These are phyloP conservation scores for Ceyx erithaca DNA, from an alignment of 2,797 vertebrate genomes.

Conservation along the genomic window DNA sequence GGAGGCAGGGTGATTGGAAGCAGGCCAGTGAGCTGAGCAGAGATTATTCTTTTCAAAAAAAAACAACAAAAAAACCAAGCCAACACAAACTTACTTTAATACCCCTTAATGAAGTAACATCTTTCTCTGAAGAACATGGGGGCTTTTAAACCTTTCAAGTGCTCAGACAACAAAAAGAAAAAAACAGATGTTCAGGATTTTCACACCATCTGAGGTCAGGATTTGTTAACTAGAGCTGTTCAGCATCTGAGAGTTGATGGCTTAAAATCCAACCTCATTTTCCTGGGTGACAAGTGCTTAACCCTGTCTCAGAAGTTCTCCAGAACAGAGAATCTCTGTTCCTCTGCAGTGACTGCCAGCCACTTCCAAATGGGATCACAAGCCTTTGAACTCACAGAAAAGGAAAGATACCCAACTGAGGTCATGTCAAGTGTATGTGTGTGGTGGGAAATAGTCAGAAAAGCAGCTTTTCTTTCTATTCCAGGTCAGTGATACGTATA, in stretches of 20 bases:
- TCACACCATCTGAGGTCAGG: neutral
- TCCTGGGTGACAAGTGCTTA: slow-evolving; percentile 13
- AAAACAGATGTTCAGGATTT: neutral
- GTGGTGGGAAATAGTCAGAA: neutral
- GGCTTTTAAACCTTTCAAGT: neutral
- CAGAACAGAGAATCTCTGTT: neutral
- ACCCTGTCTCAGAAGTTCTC: neutral
- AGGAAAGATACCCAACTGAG: neutral
- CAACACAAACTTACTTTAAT: neutral
- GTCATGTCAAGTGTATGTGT: neutral
- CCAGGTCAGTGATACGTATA: neutral
- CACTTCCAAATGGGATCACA: neutral
- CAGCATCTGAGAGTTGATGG: slow-evolving; percentile 12
- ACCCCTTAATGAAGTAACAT: neutral
- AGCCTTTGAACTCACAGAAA: neutral
- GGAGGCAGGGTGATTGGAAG: neutral
- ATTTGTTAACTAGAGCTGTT: slow-evolving; percentile 24
- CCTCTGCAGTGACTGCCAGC: neutral
- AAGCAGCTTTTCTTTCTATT: neutral
- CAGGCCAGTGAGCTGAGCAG: neutral
- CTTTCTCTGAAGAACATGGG: neutral
- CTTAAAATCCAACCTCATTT: slow-evolving; percentile 55
- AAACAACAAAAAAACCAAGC: too few species aligned
- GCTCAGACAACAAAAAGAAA: neutral
- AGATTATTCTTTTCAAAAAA: neutral